Percentiles rank a stretch among this genome's conserved stretches.
Conservation (phyloP, 2,888 invertebrate genomes). For the Hydriomena furcata region DNA sequence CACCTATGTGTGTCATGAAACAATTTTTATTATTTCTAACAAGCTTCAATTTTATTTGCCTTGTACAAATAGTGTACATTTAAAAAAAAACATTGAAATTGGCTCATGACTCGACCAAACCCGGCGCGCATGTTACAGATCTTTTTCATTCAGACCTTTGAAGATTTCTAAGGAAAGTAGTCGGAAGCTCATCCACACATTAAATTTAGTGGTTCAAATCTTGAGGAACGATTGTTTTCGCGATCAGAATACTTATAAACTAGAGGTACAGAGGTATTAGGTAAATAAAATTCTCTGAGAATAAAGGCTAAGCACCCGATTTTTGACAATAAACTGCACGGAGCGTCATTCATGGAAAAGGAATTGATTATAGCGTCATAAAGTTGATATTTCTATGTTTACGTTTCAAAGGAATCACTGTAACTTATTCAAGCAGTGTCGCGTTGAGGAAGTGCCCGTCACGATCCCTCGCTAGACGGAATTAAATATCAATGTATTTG, state of each 20-base stretch:
- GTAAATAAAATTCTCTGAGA: neutral
- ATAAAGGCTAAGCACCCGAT: neutral
- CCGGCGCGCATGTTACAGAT: too few species aligned
- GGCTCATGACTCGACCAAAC: too few species aligned
- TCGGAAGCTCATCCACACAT: too few species aligned
- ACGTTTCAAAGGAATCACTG: constrained; percentile 46
- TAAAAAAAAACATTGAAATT: too few species aligned
- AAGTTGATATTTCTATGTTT: constrained; percentile 6
- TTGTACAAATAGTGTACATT: too few species aligned
- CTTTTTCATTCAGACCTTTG: too few species aligned
- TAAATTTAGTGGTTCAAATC: neutral
- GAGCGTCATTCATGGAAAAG: neutral
- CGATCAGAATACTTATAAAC: too few species aligned
- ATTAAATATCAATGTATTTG: constrained; percentile 75
- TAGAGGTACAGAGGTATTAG: too few species aligned
- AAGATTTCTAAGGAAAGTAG: too few species aligned
- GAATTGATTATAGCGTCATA: neutral
- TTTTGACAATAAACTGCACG: too few species aligned
- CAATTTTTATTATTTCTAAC: neutral
- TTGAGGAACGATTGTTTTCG: too few species aligned
- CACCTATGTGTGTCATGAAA: constrained; percentile 5
- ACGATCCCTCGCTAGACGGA: constrained; percentile 71
- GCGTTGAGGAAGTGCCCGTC: constrained; percentile 71
- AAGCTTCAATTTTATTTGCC: too few species aligned
- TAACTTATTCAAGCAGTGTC: constrained; percentile 69